Evolutionary conservation across 2,888 invertebrate genomes (phyloP).

Genomic region (Phalera bucephala): DNA sequence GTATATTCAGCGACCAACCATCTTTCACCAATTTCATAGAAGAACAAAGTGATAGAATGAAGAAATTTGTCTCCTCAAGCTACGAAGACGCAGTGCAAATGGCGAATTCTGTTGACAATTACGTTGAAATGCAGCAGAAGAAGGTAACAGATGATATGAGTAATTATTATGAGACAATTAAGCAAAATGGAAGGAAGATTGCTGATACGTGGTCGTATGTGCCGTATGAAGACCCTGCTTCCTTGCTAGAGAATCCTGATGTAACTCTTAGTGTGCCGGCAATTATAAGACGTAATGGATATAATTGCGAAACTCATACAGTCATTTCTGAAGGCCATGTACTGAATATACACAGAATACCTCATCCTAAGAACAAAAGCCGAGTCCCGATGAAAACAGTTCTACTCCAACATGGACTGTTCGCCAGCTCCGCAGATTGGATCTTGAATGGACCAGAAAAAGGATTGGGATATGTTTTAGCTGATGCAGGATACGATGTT

Average conservation of each 20-base stretch:
- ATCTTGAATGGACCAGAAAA: slow-evolving; percentile 87
- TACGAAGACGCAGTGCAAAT: slow-evolving; percentile 39
- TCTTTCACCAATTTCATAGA: slow-evolving; percentile 28
- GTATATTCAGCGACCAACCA: slow-evolving; percentile 24
- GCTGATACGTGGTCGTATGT: slow-evolving; percentile 49
- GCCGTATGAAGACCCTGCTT: slow-evolving; percentile 37
- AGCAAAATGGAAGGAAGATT: slow-evolving; percentile 47
- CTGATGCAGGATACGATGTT: slow-evolving; percentile 88
- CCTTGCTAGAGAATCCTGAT: slow-evolving; percentile 56
- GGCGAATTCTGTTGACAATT: slow-evolving; percentile 50
- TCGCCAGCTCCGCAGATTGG: slow-evolving; percentile 91
- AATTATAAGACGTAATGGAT: slow-evolving; percentile 81
- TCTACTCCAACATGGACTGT: slow-evolving; percentile 91
- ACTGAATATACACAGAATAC: slow-evolving; percentile 91
- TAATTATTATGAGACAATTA: slow-evolving; percentile 50
- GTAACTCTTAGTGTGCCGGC: slow-evolving; percentile 59
- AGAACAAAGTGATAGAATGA: slow-evolving; percentile 42
- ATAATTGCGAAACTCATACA: slow-evolving; percentile 87
- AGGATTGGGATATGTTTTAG: slow-evolving; percentile 85
- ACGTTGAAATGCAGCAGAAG: slow-evolving; percentile 53
- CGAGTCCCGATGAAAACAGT: slow-evolving; percentile 62
- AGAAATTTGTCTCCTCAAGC: slow-evolving; percentile 40
- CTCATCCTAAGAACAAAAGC: slow-evolving; percentile 67
- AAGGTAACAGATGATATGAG: slow-evolving; percentile 50
- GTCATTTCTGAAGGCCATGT: slow-evolving; percentile 92